Percentiles rank a stretch among this genome's conserved stretches.
These are phyloP conservation scores for Taxidea taxus DNA, from an alignment of 2,113 vertebrate species.

Conservation along the genomic window DNA sequence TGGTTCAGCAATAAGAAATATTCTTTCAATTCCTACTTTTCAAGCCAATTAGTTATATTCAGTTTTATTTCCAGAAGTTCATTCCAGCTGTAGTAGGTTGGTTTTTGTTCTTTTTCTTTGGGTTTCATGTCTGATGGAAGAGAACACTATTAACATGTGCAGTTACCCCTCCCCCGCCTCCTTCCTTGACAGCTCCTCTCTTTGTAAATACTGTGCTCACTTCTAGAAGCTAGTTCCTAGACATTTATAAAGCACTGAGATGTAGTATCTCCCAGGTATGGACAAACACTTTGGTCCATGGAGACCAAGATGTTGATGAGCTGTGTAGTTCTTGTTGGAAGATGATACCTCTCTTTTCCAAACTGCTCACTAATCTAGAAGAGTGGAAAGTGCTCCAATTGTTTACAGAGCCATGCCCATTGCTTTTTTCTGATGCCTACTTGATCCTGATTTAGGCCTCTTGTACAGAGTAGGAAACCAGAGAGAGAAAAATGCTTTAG, in stretches of 20 bases:
- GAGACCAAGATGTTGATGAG: not conserved
- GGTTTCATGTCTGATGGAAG: not conserved
- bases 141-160: not conserved
- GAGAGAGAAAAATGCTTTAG: not conserved
- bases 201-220: not conserved
- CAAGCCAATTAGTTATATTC: slow-evolving; percentile 51
- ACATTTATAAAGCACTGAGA: not conserved
- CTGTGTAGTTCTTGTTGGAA: not conserved
- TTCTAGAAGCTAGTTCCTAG: not conserved
- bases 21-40: slow-evolving; percentile 57
- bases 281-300: accelerated
- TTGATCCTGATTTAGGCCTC: not conserved
- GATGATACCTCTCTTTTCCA: not conserved
- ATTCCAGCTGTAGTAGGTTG: not conserved
- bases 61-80: not conserved
- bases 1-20: slow-evolving; percentile 57
- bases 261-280: not conserved
- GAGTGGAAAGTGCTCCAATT: not conserved
- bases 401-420: not conserved
- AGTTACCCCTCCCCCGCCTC: not conserved
- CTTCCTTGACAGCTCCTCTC: not conserved
- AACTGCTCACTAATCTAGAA: not conserved
- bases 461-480: not conserved
- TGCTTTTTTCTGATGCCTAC: not conserved
- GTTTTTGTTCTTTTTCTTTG: slow-evolving; percentile 18